These are phyloP conservation scores for Centroberyx gerrardi DNA, from an alignment of 2,797 vertebrate species.

Conservation along the genomic window DNA sequence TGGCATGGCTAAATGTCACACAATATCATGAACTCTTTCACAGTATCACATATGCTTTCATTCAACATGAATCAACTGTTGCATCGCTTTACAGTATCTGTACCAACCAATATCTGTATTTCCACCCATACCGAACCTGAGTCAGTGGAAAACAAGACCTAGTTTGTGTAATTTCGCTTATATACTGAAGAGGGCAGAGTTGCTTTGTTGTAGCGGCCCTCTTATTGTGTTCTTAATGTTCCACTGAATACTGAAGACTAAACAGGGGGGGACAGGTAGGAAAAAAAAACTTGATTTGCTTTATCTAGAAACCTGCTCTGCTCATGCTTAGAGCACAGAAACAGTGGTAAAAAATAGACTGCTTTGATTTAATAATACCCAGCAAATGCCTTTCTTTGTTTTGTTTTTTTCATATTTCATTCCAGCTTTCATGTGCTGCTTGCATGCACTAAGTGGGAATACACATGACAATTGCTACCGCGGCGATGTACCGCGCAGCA, in stretches of 20 bases:
- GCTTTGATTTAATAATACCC: background rate
- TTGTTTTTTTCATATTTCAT: background rate
- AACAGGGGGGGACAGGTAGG: background rate
- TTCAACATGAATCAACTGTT: too few species aligned
- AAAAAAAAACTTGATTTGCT: slow-evolving; percentile 19
- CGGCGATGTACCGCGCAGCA: background rate
- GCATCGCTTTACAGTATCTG: too few species aligned
- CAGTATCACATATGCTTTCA: background rate
- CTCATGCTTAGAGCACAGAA: background rate
- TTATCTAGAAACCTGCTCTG: background rate
- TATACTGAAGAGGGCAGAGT: slow-evolving; percentile 75
- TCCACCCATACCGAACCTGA: background rate
- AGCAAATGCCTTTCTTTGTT: background rate
- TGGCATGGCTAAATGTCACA: background rate
- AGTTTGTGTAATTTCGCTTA: slow-evolving; percentile 32
- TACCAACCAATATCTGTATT: background rate
- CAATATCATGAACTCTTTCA: slow-evolving; percentile 18
- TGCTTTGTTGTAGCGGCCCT: slow-evolving; percentile 46
- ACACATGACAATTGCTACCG: slow-evolving; percentile 12
- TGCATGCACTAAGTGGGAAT: background rate
- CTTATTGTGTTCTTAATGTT: background rate
- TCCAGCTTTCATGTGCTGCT: background rate
- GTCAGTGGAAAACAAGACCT: background rate
- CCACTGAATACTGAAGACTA: slow-evolving; percentile 5
- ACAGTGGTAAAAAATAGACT: background rate